phyloP scores from a whole-genome alignment of 1,140 invertebrate genomes.

The Drosophila persimilis region DNA sequence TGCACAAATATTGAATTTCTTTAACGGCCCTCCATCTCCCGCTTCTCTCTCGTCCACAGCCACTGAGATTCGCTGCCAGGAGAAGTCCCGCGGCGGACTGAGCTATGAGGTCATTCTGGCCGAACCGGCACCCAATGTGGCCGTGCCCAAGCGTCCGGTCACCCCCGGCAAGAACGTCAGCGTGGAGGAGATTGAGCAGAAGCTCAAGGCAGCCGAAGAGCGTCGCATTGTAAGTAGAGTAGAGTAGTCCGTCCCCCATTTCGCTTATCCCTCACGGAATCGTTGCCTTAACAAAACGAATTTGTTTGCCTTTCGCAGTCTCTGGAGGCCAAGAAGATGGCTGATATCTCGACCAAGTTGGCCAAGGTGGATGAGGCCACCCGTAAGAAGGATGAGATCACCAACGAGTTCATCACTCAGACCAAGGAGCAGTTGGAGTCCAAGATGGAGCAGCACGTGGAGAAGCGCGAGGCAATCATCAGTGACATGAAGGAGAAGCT shows the following conservation, averaged over 20 bases:
- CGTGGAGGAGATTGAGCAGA: constrained; percentile 93
- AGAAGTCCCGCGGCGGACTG: constrained; percentile 93
- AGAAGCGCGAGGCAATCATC: constrained; percentile 94
- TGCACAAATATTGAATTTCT: constrained; percentile 63
- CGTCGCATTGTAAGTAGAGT: constrained; percentile 89
- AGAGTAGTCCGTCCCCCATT: not conserved
- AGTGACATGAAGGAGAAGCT: constrained; percentile 93
- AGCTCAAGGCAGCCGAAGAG: constrained; percentile 95
- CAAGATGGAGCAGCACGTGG: constrained; percentile 94
- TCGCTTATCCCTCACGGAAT: not conserved
- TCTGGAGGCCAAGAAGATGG: constrained; percentile 92
- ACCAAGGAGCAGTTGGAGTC: constrained; percentile 94
- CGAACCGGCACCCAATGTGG: constrained; percentile 87
- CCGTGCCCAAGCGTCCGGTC: constrained; percentile 86
- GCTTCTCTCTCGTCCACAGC: constrained; percentile 84
- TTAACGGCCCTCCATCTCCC: constrained; percentile 14
- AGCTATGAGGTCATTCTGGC: constrained; percentile 97
- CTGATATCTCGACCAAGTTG: constrained; percentile 90
- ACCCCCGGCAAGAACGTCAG: constrained; percentile 86
- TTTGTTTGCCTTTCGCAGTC: constrained; percentile 84
- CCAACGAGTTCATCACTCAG: constrained; percentile 90
- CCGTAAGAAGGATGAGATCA: constrained; percentile 94
- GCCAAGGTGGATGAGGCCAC: constrained; percentile 94
- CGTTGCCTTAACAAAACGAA: too few relatives aligned
- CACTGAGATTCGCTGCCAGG: constrained; percentile 94